Percentiles rank a stretch among this genome's conserved stretches.
phyloP scores from a whole-genome alignment of 2,113 vertebrate species.

The Lagopus muta region DNA sequence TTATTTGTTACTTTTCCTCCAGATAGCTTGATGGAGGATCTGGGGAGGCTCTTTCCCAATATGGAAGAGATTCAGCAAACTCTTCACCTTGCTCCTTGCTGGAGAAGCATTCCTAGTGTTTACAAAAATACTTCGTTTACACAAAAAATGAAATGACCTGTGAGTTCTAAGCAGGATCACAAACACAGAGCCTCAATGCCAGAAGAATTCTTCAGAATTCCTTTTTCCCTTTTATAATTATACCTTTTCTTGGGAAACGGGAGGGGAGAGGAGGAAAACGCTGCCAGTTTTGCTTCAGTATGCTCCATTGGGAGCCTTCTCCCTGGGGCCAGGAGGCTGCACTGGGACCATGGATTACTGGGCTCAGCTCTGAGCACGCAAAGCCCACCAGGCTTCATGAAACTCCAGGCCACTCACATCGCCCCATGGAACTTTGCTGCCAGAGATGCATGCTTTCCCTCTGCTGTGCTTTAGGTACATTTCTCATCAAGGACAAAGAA shows the following conservation, averaged over 20 bases:
- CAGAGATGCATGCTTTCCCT: neutral
- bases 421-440: neutral
- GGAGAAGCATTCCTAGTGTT: neutral
- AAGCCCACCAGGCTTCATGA: neutral
- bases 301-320: neutral
- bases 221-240: neutral
- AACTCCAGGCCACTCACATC: neutral
- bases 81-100: neutral
- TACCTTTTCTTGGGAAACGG: neutral
- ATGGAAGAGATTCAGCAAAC: neutral
- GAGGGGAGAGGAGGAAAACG: neutral
- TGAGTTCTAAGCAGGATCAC: neutral
- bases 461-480: neutral
- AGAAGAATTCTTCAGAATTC: neutral
- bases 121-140: neutral
- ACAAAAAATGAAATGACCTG: neutral
- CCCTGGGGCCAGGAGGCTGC: neutral
- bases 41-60: neutral
- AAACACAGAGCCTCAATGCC: neutral
- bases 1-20: neutral
- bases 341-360: neutral
- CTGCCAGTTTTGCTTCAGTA: neutral
- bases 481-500: slow-evolving; percentile 6
- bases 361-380: neutral
- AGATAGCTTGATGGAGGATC: neutral